Evolutionary conservation across 2,888 invertebrate genomes (phyloP).

Genomic region (Pocota personata): DNA sequence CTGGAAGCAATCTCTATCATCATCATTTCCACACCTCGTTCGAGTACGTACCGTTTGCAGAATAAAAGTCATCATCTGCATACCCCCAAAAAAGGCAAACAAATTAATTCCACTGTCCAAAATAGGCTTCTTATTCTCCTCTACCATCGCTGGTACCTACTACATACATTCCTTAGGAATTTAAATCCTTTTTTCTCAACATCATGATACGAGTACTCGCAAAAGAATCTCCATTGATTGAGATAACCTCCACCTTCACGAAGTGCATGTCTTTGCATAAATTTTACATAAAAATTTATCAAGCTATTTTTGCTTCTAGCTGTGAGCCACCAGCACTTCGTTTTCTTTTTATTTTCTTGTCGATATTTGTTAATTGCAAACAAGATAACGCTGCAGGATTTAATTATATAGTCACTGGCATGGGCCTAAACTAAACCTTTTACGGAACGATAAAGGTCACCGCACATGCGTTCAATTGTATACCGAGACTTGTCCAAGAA

Average conservation of each 20-base stretch:
- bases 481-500: not conserved
- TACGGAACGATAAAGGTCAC: constrained; percentile 69
- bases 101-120: constrained; percentile 46
- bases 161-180: constrained; percentile 17
- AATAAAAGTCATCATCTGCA: too few species aligned
- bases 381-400: constrained; percentile 71
- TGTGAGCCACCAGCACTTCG: too few species aligned
- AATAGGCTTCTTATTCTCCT: not conserved
- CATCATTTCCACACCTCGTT: too few species aligned
- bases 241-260: constrained; percentile 73
- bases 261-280: constrained; percentile 70
- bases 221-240: constrained; percentile 52
- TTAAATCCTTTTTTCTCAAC: not conserved
- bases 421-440: constrained; percentile 41
- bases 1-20: too few species aligned
- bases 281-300: constrained; percentile 71
- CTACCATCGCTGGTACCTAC: not conserved
- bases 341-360: constrained; percentile 3
- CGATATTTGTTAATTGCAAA: constrained; percentile 73
- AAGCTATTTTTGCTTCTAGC: constrained; percentile 48
- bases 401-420: constrained; percentile 56
- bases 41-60: too few species aligned
- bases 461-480: constrained; percentile 63
- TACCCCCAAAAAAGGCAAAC: constrained; percentile 50
- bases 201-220: constrained; percentile 10